Evolutionary conservation across 2,113 vertebrate species (phyloP).

Genomic region (Cromileptes altivelis): DNA sequence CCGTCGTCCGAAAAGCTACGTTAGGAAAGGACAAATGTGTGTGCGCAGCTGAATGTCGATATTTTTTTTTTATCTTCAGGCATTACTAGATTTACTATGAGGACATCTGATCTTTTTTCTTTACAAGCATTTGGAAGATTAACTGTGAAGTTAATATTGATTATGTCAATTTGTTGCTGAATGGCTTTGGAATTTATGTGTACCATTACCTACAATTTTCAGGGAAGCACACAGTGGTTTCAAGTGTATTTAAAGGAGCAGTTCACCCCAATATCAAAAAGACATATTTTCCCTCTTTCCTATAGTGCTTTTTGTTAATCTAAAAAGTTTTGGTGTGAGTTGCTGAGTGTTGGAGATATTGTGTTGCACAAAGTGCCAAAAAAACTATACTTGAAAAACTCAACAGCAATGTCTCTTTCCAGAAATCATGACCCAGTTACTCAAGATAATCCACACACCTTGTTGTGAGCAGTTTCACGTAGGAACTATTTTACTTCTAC

Average conservation of each 20-base stretch:
- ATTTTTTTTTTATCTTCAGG: slow-evolving; percentile 21
- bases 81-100: slow-evolving; percentile 6
- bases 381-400: no score
- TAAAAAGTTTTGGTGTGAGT: no score
- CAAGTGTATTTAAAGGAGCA: not conserved
- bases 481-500: no score
- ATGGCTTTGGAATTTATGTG: not conserved
- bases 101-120: not conserved
- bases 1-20: slow-evolving; percentile 1
- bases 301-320: no score
- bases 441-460: no score
- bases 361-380: no score
- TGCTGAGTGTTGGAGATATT: no score
- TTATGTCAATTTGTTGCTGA: not conserved
- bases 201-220: not conserved
- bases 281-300: no score
- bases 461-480: no score
- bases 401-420: no score
- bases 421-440: no score
- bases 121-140: not conserved
- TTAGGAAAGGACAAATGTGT: slow-evolving; percentile 12
- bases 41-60: slow-evolving; percentile 11
- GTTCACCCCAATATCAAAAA: no score
- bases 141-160: slow-evolving; percentile 9
- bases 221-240: not conserved